Conservation (phyloP, 2,113 vertebrate species). For the Callochromis pleurospilus region DNA sequence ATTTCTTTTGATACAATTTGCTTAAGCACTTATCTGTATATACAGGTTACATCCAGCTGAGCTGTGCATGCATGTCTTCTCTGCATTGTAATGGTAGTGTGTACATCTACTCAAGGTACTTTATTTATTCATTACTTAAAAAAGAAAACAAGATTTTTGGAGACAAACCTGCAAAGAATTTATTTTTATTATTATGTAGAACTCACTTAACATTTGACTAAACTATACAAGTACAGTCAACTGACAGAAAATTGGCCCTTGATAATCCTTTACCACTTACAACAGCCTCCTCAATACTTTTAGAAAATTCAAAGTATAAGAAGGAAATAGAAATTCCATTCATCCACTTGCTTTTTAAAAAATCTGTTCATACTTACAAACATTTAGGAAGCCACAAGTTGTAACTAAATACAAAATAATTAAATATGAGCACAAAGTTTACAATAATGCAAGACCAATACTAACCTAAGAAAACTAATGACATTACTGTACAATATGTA, state of each 20-base stretch:
- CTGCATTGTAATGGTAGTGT: background rate
- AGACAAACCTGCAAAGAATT: background rate
- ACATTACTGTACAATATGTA: background rate
- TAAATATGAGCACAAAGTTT: background rate
- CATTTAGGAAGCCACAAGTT: background rate
- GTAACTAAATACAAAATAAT: background rate
- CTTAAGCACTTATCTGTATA: background rate
- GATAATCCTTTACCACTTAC: background rate
- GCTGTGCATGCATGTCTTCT: background rate
- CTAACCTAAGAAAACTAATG: background rate
- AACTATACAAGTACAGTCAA: background rate
- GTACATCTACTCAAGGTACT: background rate
- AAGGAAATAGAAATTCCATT: background rate
- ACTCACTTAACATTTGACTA: background rate
- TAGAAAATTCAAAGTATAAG: background rate
- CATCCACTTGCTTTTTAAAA: background rate
- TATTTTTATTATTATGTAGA: background rate
- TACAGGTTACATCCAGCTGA: background rate
- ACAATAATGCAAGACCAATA: background rate
- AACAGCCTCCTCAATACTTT: background rate
- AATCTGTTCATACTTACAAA: background rate
- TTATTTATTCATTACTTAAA: background rate
- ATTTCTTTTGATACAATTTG: background rate
- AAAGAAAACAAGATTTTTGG: background rate
- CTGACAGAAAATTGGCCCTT: background rate